Conservation (phyloP, 2,113 vertebrate species). For the Alligator sinensis region DNA sequence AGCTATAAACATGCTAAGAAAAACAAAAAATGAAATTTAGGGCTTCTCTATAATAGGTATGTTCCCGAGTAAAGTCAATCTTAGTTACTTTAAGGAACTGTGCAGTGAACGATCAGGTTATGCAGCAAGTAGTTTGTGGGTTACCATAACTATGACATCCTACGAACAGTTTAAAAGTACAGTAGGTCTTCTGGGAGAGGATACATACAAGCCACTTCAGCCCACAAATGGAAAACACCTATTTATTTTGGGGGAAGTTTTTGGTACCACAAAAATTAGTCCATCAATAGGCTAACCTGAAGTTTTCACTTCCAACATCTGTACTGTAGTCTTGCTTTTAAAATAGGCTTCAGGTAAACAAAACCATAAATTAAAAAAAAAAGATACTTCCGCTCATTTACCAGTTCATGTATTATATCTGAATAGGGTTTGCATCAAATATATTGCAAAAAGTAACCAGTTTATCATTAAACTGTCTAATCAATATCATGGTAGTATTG, state of each 20-base stretch:
- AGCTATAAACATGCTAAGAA: neutral
- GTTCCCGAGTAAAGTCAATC: neutral
- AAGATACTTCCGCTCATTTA: neutral
- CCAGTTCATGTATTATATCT: neutral
- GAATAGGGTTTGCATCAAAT: neutral
- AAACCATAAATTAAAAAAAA: neutral
- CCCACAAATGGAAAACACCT: fast-evolving
- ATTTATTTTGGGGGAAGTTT: neutral
- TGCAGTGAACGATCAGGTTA: neutral
- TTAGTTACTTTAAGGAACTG: neutral
- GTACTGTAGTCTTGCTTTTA: fast-evolving
- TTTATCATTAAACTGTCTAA: neutral
- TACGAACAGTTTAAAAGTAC: neutral
- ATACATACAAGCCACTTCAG: neutral
- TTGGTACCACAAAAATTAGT: neutral
- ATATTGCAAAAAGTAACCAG: neutral
- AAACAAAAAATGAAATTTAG: neutral
- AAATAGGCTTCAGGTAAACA: neutral
- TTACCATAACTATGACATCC: neutral
- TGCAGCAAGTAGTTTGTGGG: neutral
- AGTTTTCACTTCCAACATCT: neutral
- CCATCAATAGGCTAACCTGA: neutral
- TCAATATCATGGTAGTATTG: neutral
- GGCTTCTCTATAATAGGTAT: neutral
- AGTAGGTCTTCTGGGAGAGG: neutral